Percentiles rank a stretch among this genome's conserved stretches.
These are phyloP conservation scores for Atrichornis clamosus DNA, from an alignment of 2,113 vertebrate species.

Conservation along the genomic window DNA sequence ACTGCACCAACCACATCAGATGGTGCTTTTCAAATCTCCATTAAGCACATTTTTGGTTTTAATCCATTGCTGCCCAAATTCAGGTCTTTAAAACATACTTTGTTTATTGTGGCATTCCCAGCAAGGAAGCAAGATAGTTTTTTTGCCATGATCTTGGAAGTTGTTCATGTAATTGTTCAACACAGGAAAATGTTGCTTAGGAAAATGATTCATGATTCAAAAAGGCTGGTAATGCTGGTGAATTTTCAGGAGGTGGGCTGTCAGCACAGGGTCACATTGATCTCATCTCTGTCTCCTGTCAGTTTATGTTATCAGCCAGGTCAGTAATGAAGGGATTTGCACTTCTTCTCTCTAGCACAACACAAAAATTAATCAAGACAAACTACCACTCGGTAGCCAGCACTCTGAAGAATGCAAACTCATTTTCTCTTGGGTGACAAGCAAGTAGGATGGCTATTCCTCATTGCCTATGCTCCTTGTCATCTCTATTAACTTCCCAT, in stretches of 20 bases:
- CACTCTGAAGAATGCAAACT: neutral
- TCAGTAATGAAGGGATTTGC: neutral
- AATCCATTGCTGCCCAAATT: neutral
- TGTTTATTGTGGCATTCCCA: neutral
- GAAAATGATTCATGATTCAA: conserved; percentile 6
- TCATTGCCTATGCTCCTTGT: neutral
- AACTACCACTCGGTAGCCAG: neutral
- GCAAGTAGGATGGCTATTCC: neutral
- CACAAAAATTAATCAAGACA: neutral
- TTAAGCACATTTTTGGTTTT: neutral
- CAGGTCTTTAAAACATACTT: neutral
- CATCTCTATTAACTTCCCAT: neutral
- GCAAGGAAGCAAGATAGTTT: neutral
- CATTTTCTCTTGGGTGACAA: neutral
- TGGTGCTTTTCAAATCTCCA: neutral
- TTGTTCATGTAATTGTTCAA: neutral
- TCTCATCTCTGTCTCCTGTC: neutral
- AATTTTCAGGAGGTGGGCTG: neutral
- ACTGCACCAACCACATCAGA: neutral
- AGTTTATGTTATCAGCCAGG: neutral
- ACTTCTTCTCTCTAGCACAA: neutral
- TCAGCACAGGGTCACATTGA: neutral
- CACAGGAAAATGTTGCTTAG: neutral
- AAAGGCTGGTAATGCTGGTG: neutral
- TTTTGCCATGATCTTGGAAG: neutral